These are phyloP conservation scores for Plebejus anna DNA, from an alignment of 2,888 invertebrate genomes.

Conservation along the genomic window DNA sequence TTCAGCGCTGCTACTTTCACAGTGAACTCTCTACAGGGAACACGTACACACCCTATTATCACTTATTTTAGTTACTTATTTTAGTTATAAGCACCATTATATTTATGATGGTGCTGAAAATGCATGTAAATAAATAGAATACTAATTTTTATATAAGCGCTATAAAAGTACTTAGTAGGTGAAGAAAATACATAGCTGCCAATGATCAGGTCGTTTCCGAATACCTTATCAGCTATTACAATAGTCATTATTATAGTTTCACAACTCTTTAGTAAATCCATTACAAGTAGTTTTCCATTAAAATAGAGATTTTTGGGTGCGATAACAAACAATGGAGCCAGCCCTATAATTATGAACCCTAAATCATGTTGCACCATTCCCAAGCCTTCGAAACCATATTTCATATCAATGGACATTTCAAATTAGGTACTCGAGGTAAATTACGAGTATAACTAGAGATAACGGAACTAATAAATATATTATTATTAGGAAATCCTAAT, in stretches of 20 bases:
- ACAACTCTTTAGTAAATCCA: neutral
- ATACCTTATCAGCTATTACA: neutral
- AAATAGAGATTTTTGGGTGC: neutral
- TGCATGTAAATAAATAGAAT: too few species aligned
- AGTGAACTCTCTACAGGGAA: too few species aligned
- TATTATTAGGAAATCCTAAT: constrained; percentile 5
- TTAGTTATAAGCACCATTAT: too few species aligned
- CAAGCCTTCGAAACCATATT: constrained; percentile 55
- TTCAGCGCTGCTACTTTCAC: too few species aligned
- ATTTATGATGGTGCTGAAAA: too few species aligned
- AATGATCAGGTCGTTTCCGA: neutral
- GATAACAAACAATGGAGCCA: constrained; percentile 6
- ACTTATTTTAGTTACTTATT: too few species aligned
- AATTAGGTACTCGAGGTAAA: constrained; percentile 5
- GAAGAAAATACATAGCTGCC: too few species aligned
- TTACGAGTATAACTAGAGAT: neutral
- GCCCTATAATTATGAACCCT: constrained; percentile 23
- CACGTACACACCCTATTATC: too few species aligned
- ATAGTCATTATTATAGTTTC: neutral
- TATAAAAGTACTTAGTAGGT: too few species aligned
- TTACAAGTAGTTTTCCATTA: constrained; percentile 2
- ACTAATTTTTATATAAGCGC: too few species aligned
- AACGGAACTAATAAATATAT: constrained; percentile 5
- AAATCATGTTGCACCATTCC: constrained; percentile 38
- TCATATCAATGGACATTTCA: constrained; percentile 44